Conservation (phyloP, 1,140 invertebrate genomes). For the Monochamus saltuarius region DNA sequence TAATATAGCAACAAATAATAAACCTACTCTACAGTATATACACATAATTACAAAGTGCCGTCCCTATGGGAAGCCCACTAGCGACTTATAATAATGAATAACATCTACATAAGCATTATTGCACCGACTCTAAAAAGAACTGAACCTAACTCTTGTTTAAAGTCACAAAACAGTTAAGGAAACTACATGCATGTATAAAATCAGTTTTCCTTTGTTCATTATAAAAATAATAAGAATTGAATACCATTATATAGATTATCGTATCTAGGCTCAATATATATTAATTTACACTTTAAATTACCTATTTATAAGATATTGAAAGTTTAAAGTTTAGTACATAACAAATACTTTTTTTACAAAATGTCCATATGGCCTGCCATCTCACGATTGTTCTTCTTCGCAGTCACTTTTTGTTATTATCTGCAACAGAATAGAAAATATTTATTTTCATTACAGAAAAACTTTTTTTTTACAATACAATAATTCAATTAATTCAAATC, state of each 20-base stretch:
- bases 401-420: constrained; percentile 16
- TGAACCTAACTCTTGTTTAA: neutral
- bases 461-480: no score
- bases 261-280: constrained; percentile 7
- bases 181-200: constrained; percentile 25
- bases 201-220: constrained; percentile 25
- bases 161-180: constrained; percentile 12
- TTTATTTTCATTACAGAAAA: no score
- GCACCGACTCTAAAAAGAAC: constrained; percentile 26
- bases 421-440: constrained; percentile 12
- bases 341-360: constrained; percentile 27
- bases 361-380: constrained; percentile 15
- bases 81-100: constrained; percentile 49
- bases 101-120: constrained; percentile 41
- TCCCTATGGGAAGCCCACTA: constrained; percentile 22
- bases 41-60: constrained; percentile 20
- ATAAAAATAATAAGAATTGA: constrained; percentile 34
- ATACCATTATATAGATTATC: constrained; percentile 20
- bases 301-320: constrained; percentile 11
- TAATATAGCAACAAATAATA: constrained; percentile 25
- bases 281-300: constrained; percentile 28
- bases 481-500: no score
- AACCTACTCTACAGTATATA: constrained; percentile 21
- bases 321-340: constrained; percentile 26
- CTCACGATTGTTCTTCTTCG: constrained; percentile 8